Conservation (phyloP, 1,140 invertebrate genomes). For the Maniola jurtina region DNA sequence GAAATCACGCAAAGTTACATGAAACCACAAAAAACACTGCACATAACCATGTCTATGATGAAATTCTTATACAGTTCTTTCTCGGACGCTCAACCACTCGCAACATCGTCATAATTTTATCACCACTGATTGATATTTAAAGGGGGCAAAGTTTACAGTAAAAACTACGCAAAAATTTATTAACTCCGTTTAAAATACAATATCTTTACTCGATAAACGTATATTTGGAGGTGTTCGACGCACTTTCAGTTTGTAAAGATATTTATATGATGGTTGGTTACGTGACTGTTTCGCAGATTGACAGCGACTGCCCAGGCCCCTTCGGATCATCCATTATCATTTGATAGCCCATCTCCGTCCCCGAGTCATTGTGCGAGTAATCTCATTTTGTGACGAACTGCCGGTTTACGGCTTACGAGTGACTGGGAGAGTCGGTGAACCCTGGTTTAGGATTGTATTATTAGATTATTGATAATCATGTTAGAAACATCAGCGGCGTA, state of each 20-base stretch:
- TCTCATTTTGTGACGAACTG: conserved; percentile 48
- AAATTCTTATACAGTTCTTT: neutral
- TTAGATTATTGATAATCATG: neutral
- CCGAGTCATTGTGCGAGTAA: conserved; percentile 62
- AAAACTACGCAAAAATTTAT: neutral
- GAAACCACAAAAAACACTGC: conserved; percentile 1
- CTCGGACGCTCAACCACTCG: neutral
- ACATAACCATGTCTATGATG: neutral
- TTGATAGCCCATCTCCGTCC: conserved; percentile 73
- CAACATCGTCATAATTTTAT: neutral
- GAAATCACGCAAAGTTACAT: neutral
- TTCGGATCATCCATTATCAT: conserved; percentile 64
- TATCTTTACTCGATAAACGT: neutral
- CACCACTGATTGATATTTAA: neutral
- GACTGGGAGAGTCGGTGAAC: conserved; percentile 47
- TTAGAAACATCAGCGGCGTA: neutral
- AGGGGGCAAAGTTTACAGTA: neutral
- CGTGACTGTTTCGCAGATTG: conserved; percentile 52
- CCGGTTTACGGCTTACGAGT: conserved; percentile 42
- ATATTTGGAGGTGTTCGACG: neutral
- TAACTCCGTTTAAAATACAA: neutral
- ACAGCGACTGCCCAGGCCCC: conserved; percentile 61
- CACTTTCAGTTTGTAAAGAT: neutral
- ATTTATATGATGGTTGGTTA: neutral
- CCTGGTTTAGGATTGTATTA: conserved; percentile 18